phyloP scores from a whole-genome alignment of 1,140 invertebrate species.

The Pseudachorutes palmiensis region DNA sequence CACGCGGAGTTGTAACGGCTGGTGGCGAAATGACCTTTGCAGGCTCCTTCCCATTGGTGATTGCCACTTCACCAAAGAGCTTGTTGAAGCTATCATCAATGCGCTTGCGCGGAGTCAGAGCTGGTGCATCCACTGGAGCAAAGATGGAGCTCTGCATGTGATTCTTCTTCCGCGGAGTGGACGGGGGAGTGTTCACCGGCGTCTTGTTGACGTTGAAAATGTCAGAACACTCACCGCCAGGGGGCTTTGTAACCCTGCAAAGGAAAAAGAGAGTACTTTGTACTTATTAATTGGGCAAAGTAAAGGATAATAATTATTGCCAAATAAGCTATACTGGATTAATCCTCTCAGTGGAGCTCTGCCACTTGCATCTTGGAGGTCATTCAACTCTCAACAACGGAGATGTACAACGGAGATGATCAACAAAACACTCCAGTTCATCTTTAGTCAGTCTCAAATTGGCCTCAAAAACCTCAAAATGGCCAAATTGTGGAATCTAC shows the following conservation, averaged over 20 bases:
- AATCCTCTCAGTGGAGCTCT: too few relatives aligned
- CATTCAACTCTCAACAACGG: too few relatives aligned
- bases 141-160: constrained; percentile 38
- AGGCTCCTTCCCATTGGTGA: constrained; percentile 33
- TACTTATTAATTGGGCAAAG: too few relatives aligned
- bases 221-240: constrained; percentile 56
- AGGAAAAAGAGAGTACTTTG: constrained; percentile 19
- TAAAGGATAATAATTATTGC: too few relatives aligned
- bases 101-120: constrained; percentile 40
- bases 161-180: constrained; percentile 41
- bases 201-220: constrained; percentile 50
- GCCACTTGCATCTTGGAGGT: too few relatives aligned
- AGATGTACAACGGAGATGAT: too few relatives aligned
- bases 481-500: too few relatives aligned
- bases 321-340: too few relatives aligned
- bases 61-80: constrained; percentile 47
- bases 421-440: too few relatives aligned
- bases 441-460: too few relatives aligned
- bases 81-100: constrained; percentile 49
- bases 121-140: constrained; percentile 21
- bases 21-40: constrained; percentile 27
- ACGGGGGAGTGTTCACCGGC: constrained; percentile 44
- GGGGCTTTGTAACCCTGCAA: constrained; percentile 56
- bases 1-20: constrained; percentile 32
- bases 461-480: too few relatives aligned